phyloP scores from a whole-genome alignment of 2,113 vertebrate species.

The Pluvianellus socialis region DNA sequence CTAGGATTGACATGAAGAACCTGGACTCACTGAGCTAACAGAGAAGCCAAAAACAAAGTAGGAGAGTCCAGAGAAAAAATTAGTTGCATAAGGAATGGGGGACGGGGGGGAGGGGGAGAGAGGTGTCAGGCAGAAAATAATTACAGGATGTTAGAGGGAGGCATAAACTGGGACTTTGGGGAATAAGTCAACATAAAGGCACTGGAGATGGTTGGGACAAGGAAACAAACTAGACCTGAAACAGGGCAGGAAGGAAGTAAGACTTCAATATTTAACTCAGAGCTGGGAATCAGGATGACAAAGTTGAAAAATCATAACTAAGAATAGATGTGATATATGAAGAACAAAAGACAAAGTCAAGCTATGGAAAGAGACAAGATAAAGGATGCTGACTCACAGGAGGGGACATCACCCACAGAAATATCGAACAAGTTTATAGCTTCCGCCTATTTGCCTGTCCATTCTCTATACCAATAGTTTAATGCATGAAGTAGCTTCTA shows the following conservation, averaged over 20 bases:
- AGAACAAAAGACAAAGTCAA: constrained; percentile 1
- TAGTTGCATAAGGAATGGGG: neutral
- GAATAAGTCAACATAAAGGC: neutral
- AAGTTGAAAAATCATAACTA: neutral
- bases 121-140: neutral
- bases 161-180: neutral
- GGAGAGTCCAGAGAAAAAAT: neutral
- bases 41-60: neutral
- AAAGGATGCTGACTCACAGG: neutral
- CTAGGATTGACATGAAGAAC: neutral
- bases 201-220: neutral
- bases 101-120: neutral
- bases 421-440: neutral
- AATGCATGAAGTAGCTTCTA: neutral
- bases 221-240: constrained; percentile 22
- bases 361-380: neutral
- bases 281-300: neutral
- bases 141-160: neutral
- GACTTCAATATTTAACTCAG: neutral
- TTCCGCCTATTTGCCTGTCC: neutral
- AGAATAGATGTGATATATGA: neutral
- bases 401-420: neutral
- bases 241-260: neutral
- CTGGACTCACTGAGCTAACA: neutral
- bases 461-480: neutral